Percentiles rank a stretch among this genome's conserved stretches.
These are phyloP conservation scores for Drosophila murphyi DNA, from an alignment of 1,140 invertebrate species.

Conservation along the genomic window DNA sequence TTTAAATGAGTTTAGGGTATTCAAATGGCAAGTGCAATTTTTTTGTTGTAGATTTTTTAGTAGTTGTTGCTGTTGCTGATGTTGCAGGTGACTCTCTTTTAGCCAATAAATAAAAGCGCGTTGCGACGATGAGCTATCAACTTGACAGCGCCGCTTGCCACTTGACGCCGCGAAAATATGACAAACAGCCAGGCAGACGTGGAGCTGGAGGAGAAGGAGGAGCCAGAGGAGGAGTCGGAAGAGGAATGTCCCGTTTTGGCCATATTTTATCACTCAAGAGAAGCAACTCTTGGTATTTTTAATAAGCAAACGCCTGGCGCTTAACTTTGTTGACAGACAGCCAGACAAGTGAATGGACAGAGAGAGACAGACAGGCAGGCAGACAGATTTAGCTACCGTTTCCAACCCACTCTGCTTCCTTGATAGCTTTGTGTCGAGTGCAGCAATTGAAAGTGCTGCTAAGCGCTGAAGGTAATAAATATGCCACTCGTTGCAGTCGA, in stretches of 20 bases:
- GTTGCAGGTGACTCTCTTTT: background rate
- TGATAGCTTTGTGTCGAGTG: background rate
- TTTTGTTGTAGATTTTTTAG: background rate
- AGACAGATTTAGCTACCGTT: background rate
- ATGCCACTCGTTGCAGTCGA: constrained; percentile 29
- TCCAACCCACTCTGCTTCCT: background rate
- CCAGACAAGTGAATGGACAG: constrained; percentile 12
- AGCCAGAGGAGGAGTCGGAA: background rate
- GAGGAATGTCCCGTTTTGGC: constrained; percentile 17
- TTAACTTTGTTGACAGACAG: constrained; percentile 55
- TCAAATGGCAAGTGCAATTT: too few species aligned
- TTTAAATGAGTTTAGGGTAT: too few species aligned
- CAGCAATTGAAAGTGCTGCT: constrained; percentile 52
- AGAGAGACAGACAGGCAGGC: background rate
- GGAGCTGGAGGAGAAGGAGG: background rate
- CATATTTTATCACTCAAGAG: constrained; percentile 60
- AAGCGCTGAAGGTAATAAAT: constrained; percentile 62
- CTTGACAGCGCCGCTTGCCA: constrained; percentile 32
- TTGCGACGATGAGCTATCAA: constrained; percentile 25
- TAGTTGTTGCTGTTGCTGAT: constrained; percentile 13
- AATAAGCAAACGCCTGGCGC: constrained; percentile 61
- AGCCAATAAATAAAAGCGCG: constrained; percentile 44
- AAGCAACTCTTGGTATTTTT: constrained; percentile 54
- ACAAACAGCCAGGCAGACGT: constrained; percentile 23
- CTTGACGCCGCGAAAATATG: constrained; percentile 37